Conservation (phyloP, 2,113 vertebrate species). For the Eolophus roseicapilla region DNA sequence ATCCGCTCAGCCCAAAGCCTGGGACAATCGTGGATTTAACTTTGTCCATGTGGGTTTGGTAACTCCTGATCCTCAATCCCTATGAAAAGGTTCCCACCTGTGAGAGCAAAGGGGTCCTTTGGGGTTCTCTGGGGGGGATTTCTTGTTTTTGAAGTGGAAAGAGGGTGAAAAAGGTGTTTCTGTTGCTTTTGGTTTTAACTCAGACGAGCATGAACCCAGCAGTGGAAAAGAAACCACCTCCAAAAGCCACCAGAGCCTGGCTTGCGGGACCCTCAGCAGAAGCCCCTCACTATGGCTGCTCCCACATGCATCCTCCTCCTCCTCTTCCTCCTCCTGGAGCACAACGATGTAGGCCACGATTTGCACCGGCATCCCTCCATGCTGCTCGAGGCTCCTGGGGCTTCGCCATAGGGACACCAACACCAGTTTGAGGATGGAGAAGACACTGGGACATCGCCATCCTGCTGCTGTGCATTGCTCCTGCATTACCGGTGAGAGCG, state of each 20-base stretch:
- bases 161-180: not conserved
- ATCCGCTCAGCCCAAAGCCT: not conserved
- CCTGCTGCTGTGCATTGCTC: not conserved
- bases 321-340: not conserved
- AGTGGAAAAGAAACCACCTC: not conserved
- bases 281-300: not conserved
- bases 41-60: not conserved
- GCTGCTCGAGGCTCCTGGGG: not conserved
- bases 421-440: accelerated
- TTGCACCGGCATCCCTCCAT: not conserved
- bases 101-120: not conserved
- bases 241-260: not conserved
- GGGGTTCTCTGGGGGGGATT: not conserved
- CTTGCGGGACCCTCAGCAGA: not conserved
- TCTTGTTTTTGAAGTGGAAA: not conserved
- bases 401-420: accelerated
- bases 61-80: accelerated
- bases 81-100: not conserved
- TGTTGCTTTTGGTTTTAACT: not conserved
- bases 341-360: accelerated
- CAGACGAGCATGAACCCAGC: accelerated
- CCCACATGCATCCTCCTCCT: not conserved
- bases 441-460: not conserved
- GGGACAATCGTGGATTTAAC: accelerated
- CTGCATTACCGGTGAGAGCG: not conserved